Conservation (phyloP, 2,797 vertebrate genomes). For the Mus caroli region DNA sequence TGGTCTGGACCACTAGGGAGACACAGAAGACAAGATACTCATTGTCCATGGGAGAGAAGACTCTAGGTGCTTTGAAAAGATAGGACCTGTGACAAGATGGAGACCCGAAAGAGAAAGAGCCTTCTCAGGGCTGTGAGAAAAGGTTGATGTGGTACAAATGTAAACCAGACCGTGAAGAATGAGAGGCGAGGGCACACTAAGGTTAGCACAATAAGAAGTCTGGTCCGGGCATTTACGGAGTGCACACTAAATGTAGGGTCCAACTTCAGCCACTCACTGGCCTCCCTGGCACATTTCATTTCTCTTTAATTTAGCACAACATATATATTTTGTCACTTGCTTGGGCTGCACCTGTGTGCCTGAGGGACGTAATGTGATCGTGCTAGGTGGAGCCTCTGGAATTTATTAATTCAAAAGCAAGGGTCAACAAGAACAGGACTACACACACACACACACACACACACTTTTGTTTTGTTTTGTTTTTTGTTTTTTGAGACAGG, state of each 20-base stretch:
- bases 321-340: background rate
- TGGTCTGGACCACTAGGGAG: background rate
- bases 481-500: background rate
- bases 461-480: background rate
- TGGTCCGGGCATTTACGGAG: background rate
- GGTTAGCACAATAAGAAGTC: accelerated
- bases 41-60: background rate
- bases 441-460: too few relatives aligned
- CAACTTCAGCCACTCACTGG: too few relatives aligned
- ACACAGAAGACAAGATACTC: accelerated
- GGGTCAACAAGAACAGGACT: background rate
- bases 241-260: background rate
- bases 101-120: background rate
- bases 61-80: background rate
- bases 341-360: background rate
- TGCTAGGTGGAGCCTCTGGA: background rate
- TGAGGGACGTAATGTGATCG: background rate
- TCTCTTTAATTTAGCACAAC: background rate
- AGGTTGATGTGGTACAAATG: background rate
- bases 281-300: background rate
- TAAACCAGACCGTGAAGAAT: background rate
- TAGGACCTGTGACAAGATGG: too few relatives aligned
- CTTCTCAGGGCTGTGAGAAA: background rate
- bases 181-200: accelerated
- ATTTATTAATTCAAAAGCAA: background rate